These are phyloP conservation scores for Lagorchestes hirsutus DNA, from an alignment of 2,797 vertebrate genomes.

Conservation along the genomic window DNA sequence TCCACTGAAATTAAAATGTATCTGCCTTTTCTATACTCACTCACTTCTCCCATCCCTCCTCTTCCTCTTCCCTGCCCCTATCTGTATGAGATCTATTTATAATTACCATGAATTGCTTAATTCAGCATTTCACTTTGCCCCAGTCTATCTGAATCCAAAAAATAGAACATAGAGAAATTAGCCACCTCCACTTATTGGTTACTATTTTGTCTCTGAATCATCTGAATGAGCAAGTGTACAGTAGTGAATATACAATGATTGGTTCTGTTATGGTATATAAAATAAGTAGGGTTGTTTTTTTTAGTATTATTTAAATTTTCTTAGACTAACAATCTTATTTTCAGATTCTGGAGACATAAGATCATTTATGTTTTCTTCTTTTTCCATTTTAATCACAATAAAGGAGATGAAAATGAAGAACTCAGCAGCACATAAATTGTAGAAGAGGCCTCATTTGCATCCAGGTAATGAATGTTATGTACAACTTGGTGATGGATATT, in stretches of 20 bases:
- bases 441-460: neutral
- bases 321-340: neutral
- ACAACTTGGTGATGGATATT: conserved; percentile 10
- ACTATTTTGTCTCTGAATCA: neutral
- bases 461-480: neutral
- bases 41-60: neutral
- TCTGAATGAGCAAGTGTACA: neutral
- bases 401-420: conserved; percentile 13
- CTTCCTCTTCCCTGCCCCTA: neutral
- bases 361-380: neutral
- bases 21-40: neutral
- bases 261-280: conserved; percentile 7
- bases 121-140: neutral
- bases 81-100: neutral
- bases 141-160: neutral
- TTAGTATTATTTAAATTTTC: neutral
- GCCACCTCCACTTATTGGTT: conserved; percentile 12
- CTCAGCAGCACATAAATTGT: neutral
- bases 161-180: neutral
- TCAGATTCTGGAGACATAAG: neutral
- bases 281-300: neutral
- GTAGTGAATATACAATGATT: neutral
- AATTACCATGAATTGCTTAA: neutral
- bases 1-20: neutral
- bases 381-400: conserved; percentile 10